Percentiles rank a stretch among this genome's conserved stretches.
These are phyloP conservation scores for Bradynema listronoti DNA, from an alignment of 1,140 invertebrate genomes.

Conservation along the genomic window DNA sequence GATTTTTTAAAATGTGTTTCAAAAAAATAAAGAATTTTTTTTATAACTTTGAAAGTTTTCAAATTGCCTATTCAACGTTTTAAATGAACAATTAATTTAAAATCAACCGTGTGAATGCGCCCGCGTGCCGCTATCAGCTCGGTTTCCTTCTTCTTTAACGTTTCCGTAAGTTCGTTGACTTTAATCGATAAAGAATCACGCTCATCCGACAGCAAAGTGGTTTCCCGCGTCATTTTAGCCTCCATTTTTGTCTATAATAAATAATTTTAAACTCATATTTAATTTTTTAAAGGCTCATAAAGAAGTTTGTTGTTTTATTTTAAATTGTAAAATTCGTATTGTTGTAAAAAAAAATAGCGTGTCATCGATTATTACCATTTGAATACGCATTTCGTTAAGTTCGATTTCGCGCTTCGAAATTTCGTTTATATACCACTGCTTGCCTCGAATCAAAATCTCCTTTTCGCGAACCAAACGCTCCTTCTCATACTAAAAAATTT, in stretches of 20 bases:
- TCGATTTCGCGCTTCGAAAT: conserved; percentile 22
- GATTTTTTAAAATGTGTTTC: neutral
- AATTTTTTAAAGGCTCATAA: neutral
- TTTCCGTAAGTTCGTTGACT: conserved; percentile 5
- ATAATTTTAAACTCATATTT: neutral
- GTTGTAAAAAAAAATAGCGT: neutral
- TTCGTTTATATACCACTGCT: conserved; percentile 31
- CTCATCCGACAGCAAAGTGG: neutral
- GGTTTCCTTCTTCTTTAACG: neutral
- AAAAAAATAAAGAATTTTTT: conserved; percentile 12
- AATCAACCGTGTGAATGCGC: neutral
- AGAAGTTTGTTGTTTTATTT: neutral
- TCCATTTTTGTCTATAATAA: conserved; percentile 2
- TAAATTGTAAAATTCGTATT: neutral
- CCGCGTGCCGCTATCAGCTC: neutral
- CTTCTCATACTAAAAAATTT: conserved; percentile 30
- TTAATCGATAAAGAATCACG: neutral
- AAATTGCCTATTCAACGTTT: too few species aligned
- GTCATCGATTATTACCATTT: conserved; percentile 4
- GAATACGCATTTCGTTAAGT: conserved; percentile 19
- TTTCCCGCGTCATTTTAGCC: conserved; percentile 3
- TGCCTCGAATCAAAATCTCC: conserved; percentile 18
- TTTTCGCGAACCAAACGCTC: conserved; percentile 24
- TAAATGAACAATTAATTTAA: too few species aligned
- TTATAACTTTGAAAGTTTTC: too few species aligned